Percentiles rank a stretch among this genome's conserved stretches.
These are phyloP conservation scores for Prietella phreatophila DNA, from an alignment of 2,113 vertebrate genomes.

Conservation along the genomic window DNA sequence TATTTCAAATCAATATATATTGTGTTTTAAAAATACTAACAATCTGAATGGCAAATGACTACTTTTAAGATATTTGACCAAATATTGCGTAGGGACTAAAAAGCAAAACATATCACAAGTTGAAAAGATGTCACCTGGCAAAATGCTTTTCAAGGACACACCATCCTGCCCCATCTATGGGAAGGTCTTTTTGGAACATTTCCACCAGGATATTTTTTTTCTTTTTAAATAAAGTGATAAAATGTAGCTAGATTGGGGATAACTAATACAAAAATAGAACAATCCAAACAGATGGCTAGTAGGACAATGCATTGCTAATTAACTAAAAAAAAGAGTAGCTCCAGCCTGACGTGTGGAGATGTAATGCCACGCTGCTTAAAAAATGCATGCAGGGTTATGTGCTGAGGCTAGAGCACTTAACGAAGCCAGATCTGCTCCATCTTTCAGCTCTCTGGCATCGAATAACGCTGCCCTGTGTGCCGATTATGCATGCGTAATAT, in stretches of 20 bases:
- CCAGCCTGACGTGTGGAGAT: neutral
- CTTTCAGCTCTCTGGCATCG: constrained; percentile 44
- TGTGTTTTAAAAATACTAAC: neutral
- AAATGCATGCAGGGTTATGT: constrained; percentile 35
- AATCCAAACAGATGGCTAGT: neutral
- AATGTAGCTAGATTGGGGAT: neutral
- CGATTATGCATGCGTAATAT: constrained; percentile 29
- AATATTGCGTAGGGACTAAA: neutral
- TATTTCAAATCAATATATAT: neutral
- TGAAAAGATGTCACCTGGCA: neutral
- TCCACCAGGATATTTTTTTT: neutral
- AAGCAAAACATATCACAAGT: neutral
- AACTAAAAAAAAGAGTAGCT: neutral
- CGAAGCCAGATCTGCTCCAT: constrained; percentile 40
- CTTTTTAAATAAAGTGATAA: neutral
- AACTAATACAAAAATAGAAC: neutral
- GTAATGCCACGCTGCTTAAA: constrained; percentile 19
- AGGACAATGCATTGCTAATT: neutral
- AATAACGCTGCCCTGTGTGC: constrained; percentile 33
- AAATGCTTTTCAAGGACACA: neutral
- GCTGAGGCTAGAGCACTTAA: constrained; percentile 35
- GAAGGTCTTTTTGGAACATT: neutral
- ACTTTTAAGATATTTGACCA: neutral
- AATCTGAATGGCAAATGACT: neutral
- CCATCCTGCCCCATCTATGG: neutral